Evolutionary conservation across 1,140 invertebrate genomes (phyloP), one percentile per base, ranked within the genome.

Genomic region (Caenorhabditis brenneri): DNA sequence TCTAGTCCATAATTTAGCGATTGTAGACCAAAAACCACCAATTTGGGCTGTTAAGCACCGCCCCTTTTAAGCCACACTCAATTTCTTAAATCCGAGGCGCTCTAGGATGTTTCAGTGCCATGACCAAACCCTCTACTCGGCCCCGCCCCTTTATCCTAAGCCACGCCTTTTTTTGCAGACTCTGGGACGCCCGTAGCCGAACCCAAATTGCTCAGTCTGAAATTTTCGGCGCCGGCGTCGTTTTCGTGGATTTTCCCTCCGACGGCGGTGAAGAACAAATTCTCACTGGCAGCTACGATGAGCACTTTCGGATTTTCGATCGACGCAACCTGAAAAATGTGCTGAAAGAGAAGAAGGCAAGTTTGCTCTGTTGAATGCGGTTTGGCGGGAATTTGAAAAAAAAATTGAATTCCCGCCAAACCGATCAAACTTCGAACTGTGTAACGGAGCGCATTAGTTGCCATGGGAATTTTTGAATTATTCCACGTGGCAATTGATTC

Each of bases 221-320:
- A 39, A 15, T 74, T 1, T 74, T 74, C 65, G 65, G 19, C 5
- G 65, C 65, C 19, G 65, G 65, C 3, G 65, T 74, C 22, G 65
- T 74, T 74, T 74, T 74, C 24, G 65, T 74, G 22, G 65, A 74
- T 74, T 74, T 74, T 42, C 65, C 19, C 22, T 10, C 53, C 9
- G 22, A 33, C 36, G 9, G 9, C 5, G 31, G 16, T 10, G 19
- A 39, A 46, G n/a, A 74, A 5, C 65, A 74, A 15, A 74, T 74
- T 42, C 36, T 46, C 2, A 74, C 65, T 7, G 65, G 65, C n/a
- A 24, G 36, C 10, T 74, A 74, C 24, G 65, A 74, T 15, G 65
- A 74, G 22, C 12, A 42, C n/a, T 5, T 74, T 22, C 33, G 65
- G 2, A 31, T 74, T 24, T 74, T 74, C 65, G 65, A 74, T 74